A percentile compares a stretch with the other conserved stretches of the same genome.
phyloP scores from a whole-genome alignment of 2,113 vertebrate species.

The Drymodes brunneopygia region DNA sequence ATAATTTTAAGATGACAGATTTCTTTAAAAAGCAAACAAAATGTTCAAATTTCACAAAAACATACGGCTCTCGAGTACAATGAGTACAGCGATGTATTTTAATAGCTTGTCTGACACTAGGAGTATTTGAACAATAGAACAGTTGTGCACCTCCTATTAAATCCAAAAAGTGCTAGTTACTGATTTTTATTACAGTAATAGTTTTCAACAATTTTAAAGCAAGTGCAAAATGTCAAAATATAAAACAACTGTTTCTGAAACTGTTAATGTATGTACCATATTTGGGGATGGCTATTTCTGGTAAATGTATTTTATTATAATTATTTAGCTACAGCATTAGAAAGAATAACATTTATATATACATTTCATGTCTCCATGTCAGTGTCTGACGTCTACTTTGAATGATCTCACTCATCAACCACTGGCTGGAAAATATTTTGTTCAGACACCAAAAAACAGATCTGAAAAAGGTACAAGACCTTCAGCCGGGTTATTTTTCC shows the following conservation, averaged over 20 bases:
- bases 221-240: not conserved
- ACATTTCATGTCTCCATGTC: not conserved
- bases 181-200: not conserved
- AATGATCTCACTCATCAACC: not conserved
- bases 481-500: not conserved
- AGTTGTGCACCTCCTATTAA: not conserved
- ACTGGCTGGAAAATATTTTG: slow-evolving; percentile 8
- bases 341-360: not conserved
- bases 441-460: not conserved
- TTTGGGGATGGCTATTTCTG: not conserved
- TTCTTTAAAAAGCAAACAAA: not conserved
- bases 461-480: not conserved
- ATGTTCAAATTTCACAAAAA: not conserved
- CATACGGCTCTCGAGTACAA: fast-evolving
- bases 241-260: not conserved
- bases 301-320: not conserved
- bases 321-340: not conserved
- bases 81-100: not conserved
- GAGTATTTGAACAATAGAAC: not conserved
- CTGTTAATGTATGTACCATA: not conserved
- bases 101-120: not conserved
- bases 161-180: not conserved
- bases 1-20: not conserved
- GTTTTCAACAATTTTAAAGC: not conserved
- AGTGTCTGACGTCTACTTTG: not conserved